Conservation (phyloP, 2,113 vertebrate species). For the Chelonoidis abingdonii region DNA sequence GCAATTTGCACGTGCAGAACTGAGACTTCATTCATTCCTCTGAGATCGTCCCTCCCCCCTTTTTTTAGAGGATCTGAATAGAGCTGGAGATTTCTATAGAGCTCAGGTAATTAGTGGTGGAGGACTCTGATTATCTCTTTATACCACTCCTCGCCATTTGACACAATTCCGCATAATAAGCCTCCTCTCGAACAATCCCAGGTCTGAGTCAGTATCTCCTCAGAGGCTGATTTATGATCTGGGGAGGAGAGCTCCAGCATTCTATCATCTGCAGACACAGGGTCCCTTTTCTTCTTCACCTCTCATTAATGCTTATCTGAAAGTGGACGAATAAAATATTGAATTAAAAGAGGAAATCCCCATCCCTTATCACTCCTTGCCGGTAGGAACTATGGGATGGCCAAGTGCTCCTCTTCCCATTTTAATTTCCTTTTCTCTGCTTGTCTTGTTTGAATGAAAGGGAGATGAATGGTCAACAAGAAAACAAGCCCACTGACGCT, state of each 20-base stretch:
- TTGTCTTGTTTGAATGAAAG: conserved; percentile 64
- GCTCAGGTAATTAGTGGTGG: conserved; percentile 58
- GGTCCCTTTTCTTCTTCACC: conserved; percentile 16
- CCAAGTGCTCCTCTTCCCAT: not conserved
- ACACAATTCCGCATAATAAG: conserved; percentile 57
- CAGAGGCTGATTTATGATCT: conserved; percentile 10
- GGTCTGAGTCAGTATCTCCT: conserved; percentile 14
- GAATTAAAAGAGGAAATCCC: not conserved
- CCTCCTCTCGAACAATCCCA: conserved; percentile 24
- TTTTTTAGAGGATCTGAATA: conserved; percentile 38
- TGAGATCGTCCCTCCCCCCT: not conserved
- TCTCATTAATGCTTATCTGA: conserved; percentile 6
- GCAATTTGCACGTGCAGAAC: conserved; percentile 19
- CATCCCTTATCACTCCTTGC: not conserved
- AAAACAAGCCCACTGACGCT: conserved; percentile 37
- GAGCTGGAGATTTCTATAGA: conserved; percentile 50
- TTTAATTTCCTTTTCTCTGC: conserved; percentile 24
- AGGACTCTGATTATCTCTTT: conserved; percentile 63
- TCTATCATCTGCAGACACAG: not conserved
- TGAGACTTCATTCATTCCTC: conserved; percentile 40
- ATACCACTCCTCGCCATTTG: conserved; percentile 51
- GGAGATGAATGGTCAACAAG: conserved; percentile 34
- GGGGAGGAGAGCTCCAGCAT: conserved; percentile 19
- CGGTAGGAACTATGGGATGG: not conserved
- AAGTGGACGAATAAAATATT: not conserved